Base-by-base conservation (phyloP, 2,113 vertebrate genomes). In the Hyla sarda region DNA sequence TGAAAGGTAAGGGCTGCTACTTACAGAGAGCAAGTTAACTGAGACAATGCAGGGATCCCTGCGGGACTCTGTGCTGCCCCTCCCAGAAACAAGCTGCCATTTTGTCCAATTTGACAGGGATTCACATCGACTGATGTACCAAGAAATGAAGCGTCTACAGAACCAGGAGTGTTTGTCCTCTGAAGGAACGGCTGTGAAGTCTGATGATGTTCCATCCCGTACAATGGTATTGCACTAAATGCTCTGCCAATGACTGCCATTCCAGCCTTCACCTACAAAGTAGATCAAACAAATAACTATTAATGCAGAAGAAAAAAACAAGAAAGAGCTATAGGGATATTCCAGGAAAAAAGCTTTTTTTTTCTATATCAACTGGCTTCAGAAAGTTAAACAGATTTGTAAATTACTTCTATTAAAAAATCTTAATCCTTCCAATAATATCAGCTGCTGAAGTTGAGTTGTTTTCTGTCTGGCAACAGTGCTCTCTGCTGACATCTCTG, bases 161-260 rank as follows among this genome's bases (percentile, higher is more conserved):
- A 11, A 10, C 75, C 76, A 13, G 77, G 21, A 9, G 54, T 10
- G 11, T 82, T 48, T 23, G 37, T 23, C 32, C 41, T 62, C 45
- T 82, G 67, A 34, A 74, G 48, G 12, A 32, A 86, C 0, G 84
- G 21, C 17, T 74, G 50, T 48, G 37, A 45, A 37, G 84, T 12
- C 52, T 86, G 77, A 50, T 17, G 65, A 50, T 56, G 74, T 34
- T 86, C 85, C 85, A 86, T 86, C 48, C 77, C 23, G 54, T 23
- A 74, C 28, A 85, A 52, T 16, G 69, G 85, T 28, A 62, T 16
- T 28, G 50, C 37, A 50, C 71, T 62, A 50, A 82, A 74, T 16
- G 67, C 34, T 65, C 50, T 62, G 50, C 56, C 52, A 74, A 52
- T 11, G 48, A 41, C 58, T 32, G 85, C 85, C 85, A 86, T 86